Conservation (phyloP, 2,797 vertebrate genomes). For the Schizopygopsis malacanthus region DNA sequence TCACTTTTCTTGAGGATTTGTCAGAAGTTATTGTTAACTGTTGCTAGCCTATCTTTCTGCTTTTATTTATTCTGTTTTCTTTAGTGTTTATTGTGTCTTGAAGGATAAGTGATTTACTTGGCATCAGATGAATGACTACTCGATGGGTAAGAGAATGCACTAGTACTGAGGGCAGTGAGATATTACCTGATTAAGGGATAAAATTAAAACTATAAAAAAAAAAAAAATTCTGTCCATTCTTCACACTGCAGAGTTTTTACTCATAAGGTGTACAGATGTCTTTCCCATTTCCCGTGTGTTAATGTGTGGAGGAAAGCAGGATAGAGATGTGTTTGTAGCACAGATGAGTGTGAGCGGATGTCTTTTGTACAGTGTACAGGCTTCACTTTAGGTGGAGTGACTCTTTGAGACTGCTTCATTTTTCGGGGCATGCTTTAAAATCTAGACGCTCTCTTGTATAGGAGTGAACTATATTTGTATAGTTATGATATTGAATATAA, state of each 20-base stretch:
- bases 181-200: neutral
- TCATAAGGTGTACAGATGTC: conserved; percentile 5
- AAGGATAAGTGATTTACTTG: conserved; percentile 6
- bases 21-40: neutral
- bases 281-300: neutral
- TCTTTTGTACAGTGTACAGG: conserved; percentile 62
- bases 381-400: conserved; percentile 76
- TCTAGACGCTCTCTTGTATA: conserved; percentile 61
- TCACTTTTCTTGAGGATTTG: neutral
- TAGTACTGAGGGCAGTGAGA: conserved; percentile 24
- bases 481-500: conserved; percentile 60
- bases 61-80: conserved; percentile 44
- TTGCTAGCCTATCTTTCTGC: neutral
- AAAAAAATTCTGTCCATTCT: neutral
- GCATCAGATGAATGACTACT: conserved; percentile 19
- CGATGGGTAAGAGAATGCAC: conserved; percentile 34
- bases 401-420: conserved; percentile 75
- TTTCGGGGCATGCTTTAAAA: conserved; percentile 72
- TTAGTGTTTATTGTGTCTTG: neutral
- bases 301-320: neutral
- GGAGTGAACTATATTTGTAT: conserved; percentile 58
- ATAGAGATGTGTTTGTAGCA: neutral
- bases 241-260: conserved; percentile 6
- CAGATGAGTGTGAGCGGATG: conserved; percentile 18
- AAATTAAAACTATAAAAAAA: neutral